Evolutionary conservation across 2,113 vertebrate species (phyloP).

Genomic region (Poecile atricapillus): DNA sequence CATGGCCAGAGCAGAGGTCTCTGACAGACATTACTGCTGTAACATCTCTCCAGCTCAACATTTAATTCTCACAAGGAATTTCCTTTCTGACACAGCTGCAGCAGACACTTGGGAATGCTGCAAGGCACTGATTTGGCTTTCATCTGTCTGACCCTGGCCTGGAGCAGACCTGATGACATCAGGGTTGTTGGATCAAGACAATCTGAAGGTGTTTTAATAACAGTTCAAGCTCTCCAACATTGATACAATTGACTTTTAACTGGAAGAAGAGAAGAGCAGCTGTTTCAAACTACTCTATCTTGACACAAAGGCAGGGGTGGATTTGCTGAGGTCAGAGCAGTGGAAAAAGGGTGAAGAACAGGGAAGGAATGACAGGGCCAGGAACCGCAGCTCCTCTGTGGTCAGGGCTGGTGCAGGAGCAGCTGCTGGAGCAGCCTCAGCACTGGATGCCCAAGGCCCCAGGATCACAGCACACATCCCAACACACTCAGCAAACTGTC

Average conservation of each 20-base stretch:
- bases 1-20: neutral
- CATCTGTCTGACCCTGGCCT: neutral
- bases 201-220: neutral
- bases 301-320: neutral
- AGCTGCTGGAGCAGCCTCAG: neutral
- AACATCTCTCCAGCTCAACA: neutral
- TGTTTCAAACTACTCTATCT: neutral
- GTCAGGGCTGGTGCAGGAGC: neutral
- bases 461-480: neutral
- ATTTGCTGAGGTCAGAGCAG: neutral
- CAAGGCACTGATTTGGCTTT: neutral
- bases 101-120: neutral
- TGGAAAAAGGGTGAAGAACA: neutral
- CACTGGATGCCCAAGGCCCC: neutral
- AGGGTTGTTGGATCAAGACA: neutral
- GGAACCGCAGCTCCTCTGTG: neutral
- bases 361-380: neutral
- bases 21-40: neutral
- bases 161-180: neutral
- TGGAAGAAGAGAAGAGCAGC: neutral
- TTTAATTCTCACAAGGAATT: neutral
- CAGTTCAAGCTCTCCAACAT: neutral
- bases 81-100: neutral
- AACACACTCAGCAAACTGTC: neutral
- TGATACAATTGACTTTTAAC: neutral